A percentile compares a stretch with the other conserved stretches of the same genome.
Conservation (phyloP, 2,888 invertebrate species). For the Pandemis cinnamomeana region DNA sequence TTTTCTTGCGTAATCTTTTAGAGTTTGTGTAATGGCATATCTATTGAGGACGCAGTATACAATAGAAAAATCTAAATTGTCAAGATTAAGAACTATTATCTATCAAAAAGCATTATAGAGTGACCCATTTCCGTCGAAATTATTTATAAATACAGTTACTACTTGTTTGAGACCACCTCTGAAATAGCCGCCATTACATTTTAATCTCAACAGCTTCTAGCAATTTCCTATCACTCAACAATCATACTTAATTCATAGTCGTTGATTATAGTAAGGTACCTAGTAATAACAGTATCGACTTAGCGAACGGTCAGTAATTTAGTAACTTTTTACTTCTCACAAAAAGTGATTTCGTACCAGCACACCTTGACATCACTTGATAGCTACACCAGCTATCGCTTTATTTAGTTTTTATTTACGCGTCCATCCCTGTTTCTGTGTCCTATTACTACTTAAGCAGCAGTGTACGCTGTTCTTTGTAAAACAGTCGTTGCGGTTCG, state of each 20-base stretch:
- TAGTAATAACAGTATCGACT: constrained; percentile 38
- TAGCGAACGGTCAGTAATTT: constrained; percentile 37
- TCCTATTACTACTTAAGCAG: constrained; percentile 31
- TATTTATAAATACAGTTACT: constrained; percentile 1
- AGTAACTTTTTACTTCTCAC: constrained; percentile 35
- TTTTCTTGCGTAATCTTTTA: background rate
- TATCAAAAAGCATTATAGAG: background rate
- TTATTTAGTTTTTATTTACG: background rate
- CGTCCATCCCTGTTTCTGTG: background rate
- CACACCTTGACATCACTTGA: background rate
- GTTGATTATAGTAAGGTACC: constrained; percentile 35
- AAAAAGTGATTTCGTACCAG: constrained; percentile 23
- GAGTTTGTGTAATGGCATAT: background rate
- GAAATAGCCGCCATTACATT: constrained; percentile 1
- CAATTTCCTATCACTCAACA: constrained; percentile 38
- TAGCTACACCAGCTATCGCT: background rate
- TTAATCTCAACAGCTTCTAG: constrained; percentile 8
- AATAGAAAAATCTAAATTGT: background rate
- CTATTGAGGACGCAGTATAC: background rate
- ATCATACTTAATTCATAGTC: constrained; percentile 37
- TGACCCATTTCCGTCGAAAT: background rate
- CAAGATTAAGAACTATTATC: background rate
- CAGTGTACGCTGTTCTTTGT: constrained; percentile 46
- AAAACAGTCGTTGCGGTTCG: constrained; percentile 39
- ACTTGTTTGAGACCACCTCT: background rate